Base-by-base conservation (phyloP, 2,888 invertebrate genomes). In the Scrobipalpa atriplicella region DNA sequence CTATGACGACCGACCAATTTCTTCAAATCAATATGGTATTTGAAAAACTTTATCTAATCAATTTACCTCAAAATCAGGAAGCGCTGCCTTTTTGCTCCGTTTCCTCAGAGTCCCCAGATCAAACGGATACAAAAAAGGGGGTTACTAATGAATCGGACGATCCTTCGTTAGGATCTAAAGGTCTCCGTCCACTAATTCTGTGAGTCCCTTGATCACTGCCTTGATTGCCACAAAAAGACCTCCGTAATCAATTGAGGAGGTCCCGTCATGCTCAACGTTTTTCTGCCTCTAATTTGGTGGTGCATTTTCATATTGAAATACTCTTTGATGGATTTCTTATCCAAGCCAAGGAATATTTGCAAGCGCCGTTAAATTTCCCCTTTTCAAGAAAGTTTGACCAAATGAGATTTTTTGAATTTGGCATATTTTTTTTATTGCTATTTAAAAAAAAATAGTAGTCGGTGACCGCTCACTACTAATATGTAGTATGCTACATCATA, bases 241-340 rank as follows among this genome's bases (percentile, higher is more conserved):
- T 38, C 29, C 18, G 63, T 66, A 68, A 68, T 68, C 63, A 68
- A 66, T 68, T 68, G 68, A 58, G 64, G 68, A 68, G 21, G 38
- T 62, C 62, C 13, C 16, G 29, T 11, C 62, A 19, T 41, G 19
- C 1, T 52, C 1, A 51, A 21, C 58, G 43, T 18, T 60, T 29
- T 62, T 62, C 36, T 41, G 43, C 18, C 18, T 39, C 41, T 68
- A 67, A 66, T 67, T 72, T 69, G 75, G 72, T 72, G 72, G 64
- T 67, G 68, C 67, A 69, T 73, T 67, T 66, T 66, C 68, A 66
- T 70, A 66, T 68, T 63, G 70, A 61, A 65, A 19, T 54, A n/a
- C 36, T 36, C 36, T 56, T 56, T 56, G 56, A 56, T 19, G 56
- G 29, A 56, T 56, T 56, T 29, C 56, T 10, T 51, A 51, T 8